Percentiles rank a stretch among this genome's conserved stretches.
These are phyloP conservation scores for Pionites leucogaster DNA, from an alignment of 2,113 vertebrate genomes.

Conservation along the genomic window DNA sequence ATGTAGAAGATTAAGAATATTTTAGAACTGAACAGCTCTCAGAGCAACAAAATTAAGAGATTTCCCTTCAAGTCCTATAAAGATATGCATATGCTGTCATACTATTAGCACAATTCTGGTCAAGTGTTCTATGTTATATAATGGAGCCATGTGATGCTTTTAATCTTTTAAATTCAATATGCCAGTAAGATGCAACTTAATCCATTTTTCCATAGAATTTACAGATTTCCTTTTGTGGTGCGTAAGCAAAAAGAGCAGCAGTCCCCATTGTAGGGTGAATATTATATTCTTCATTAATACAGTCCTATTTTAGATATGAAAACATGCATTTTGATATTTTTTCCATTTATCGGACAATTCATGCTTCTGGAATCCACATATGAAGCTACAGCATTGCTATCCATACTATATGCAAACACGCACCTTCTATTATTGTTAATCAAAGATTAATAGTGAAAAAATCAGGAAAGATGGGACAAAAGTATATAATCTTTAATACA, in stretches of 20 bases:
- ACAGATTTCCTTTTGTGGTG: background rate
- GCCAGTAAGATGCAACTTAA: background rate
- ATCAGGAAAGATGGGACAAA: background rate
- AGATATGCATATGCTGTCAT: background rate
- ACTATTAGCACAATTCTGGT: background rate
- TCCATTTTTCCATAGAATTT: background rate
- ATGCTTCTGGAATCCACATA: conserved; percentile 30
- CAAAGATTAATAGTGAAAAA: background rate
- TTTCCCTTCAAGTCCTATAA: conserved; percentile 1
- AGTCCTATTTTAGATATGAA: background rate
- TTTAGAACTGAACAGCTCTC: background rate
- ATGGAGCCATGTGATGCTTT: conserved; percentile 29
- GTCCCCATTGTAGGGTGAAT: background rate
- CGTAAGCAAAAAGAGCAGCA: background rate
- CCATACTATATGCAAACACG: background rate
- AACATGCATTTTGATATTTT: conserved; percentile 38
- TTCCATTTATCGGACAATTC: background rate
- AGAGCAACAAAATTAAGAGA: background rate
- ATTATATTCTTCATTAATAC: background rate
- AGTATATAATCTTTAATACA: background rate
- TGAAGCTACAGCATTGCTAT: background rate
- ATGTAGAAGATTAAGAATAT: background rate
- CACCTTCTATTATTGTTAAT: background rate
- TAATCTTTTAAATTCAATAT: conserved; percentile 30
- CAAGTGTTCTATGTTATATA: conserved; percentile 11